A percentile compares a stretch with the other conserved stretches of the same genome.
Conservation (phyloP, 2,888 invertebrate species). For the Clusia tigrina region DNA sequence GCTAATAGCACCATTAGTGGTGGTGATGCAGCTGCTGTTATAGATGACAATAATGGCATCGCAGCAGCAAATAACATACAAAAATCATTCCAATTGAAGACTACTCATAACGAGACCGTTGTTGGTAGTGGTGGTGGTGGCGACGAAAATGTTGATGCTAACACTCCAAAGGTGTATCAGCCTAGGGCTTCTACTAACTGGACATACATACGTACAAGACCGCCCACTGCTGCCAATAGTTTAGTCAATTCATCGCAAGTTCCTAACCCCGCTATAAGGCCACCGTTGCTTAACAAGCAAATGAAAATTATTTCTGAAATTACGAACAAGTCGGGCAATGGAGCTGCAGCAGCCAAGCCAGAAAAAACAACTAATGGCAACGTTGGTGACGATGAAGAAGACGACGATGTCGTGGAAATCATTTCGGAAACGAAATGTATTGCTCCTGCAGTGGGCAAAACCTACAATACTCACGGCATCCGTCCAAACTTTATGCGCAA, state of each 20-base stretch:
- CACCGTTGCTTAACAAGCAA: conserved; percentile 38
- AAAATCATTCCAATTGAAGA: no score
- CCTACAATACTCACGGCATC: neutral
- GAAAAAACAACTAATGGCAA: conserved; percentile 14
- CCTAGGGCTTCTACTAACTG: conserved; percentile 25
- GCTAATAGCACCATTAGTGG: no score
- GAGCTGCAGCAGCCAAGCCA: conserved; percentile 5
- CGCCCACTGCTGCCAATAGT: neutral
- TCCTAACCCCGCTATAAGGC: conserved; percentile 24
- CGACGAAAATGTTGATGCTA: no score
- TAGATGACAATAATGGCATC: no score
- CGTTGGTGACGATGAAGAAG: conserved; percentile 20
- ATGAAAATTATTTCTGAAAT: conserved; percentile 42
- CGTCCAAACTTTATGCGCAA: conserved; percentile 44
- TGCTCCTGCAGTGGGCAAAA: neutral
- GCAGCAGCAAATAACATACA: no score
- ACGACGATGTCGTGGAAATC: conserved; percentile 36
- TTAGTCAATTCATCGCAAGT: conserved; percentile 20
- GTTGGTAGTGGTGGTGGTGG: no score
- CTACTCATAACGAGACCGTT: no score
- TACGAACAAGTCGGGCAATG: conserved; percentile 27
- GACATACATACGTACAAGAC: conserved; percentile 31
- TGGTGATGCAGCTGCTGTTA: no score
- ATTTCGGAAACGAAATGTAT: conserved; percentile 27
- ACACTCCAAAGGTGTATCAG: neutral